These are phyloP conservation scores for Gryllus bimaculatus DNA, from an alignment of 1,140 invertebrate genomes.

Conservation along the genomic window DNA sequence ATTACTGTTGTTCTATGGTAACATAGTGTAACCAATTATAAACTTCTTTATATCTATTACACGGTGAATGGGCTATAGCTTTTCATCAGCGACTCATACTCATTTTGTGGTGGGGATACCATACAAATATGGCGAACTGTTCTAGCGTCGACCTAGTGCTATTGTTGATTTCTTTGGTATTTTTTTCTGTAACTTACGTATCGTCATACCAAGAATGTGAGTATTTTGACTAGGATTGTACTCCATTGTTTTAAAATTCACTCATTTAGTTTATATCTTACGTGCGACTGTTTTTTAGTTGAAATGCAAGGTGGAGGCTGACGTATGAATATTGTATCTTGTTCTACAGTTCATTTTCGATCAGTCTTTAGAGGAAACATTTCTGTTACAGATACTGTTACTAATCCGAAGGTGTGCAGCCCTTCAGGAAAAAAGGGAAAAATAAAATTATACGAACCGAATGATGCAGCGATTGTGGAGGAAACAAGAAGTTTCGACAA, in stretches of 20 bases:
- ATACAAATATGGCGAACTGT: not conserved
- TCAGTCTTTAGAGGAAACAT: not conserved
- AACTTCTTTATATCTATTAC: no score
- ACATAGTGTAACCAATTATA: no score
- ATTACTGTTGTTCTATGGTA: no score
- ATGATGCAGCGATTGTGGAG: not conserved
- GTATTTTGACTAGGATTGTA: not conserved
- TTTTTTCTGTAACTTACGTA: not conserved
- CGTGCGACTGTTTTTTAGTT: not conserved
- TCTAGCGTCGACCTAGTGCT: not conserved
- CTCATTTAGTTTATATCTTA: not conserved
- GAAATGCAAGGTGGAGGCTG: not conserved
- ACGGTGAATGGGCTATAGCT: no score
- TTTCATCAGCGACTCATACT: no score
- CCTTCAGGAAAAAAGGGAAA: not conserved
- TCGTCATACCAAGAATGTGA: not conserved
- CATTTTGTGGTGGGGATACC: no score
- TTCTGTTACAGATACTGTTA: not conserved
- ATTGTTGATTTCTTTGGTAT: not conserved
- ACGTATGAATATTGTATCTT: not conserved
- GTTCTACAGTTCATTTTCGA: not conserved
- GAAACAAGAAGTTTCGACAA: not conserved
- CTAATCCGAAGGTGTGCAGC: not conserved
- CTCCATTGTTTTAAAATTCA: not conserved
- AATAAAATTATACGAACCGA: not conserved